Evolutionary conservation across 2,113 vertebrate genomes (phyloP), one percentile per base, ranked within the genome.

Genomic region (Sceloporus tristichus): DNA sequence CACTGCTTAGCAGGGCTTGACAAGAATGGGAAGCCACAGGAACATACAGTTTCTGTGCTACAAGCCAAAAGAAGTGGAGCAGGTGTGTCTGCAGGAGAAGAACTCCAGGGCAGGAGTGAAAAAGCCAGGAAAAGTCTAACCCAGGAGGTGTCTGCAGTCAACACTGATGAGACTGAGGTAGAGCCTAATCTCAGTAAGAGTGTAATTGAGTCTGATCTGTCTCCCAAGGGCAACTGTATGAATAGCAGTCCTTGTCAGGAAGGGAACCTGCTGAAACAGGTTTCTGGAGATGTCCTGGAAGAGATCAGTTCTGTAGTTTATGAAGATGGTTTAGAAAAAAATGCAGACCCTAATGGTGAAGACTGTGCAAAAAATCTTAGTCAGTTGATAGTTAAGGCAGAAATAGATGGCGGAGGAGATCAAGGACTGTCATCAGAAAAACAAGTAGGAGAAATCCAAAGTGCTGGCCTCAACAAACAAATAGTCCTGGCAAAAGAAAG

Each of bases 21-120:
- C 81, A 94, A 94, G 82, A 92, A 91, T 77, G 80, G 77, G 83
- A 92, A 93, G 53, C 93, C 90, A 29, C 66, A 85, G 48, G 90
- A 96, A 14, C 88, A 42, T 0, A 86, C 85, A 54, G 21, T 88
- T 80, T 88, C 89, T 77, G 85, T 85, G 70, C 83, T 93, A 16
- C 88, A 92, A 87, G 71, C 2, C 42, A 84, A 89, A 16, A 87
- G 0, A 79, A 78, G 78, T 9, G 91, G 87, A 54, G 92, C 89
- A 73, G 77, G 48, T 34, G 85, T 79, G 71, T 29, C 90, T 93
- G 87, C 84, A 85, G 88, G 88, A 42, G 89, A 88, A 0, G 88
- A 91, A 0, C 87, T 90, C n/a, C 90, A 89, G 71, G 91, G 87
- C 71, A 85, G 91, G 34, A 93, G 94, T 79, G 18, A 0, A 89